Conservation (phyloP, 2,888 invertebrate genomes). For the Pachymerium ferrugineum region DNA sequence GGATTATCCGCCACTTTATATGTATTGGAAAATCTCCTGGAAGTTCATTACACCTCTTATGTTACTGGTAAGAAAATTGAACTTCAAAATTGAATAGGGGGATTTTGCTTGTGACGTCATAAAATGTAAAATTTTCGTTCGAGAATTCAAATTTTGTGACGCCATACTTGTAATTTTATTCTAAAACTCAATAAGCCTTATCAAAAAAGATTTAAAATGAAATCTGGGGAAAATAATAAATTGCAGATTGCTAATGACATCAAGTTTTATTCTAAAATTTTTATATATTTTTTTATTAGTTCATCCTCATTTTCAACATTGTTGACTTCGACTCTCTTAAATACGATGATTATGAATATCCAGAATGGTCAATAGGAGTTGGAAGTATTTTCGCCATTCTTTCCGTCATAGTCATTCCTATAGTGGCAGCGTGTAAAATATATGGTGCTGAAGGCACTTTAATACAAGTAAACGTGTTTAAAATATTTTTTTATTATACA, state of each 20-base stretch:
- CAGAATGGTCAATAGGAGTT: slow-evolving; percentile 62
- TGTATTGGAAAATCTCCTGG: slow-evolving; percentile 71
- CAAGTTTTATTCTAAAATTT: not conserved
- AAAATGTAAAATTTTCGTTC: too few relatives aligned
- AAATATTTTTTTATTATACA: too few relatives aligned
- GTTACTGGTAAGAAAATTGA: too few relatives aligned
- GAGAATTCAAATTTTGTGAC: too few relatives aligned
- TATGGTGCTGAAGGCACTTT: slow-evolving; percentile 31
- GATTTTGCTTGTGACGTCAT: too few relatives aligned
- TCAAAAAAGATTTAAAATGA: not conserved
- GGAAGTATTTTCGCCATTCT: slow-evolving; percentile 67
- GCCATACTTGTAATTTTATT: slow-evolving; percentile 59
- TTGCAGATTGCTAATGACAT: too few relatives aligned
- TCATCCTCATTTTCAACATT: slow-evolving; percentile 67
- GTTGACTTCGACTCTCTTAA: slow-evolving; percentile 58
- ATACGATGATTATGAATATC: slow-evolving; percentile 64
- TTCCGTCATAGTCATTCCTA: slow-evolving; percentile 64
- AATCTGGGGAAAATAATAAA: too few relatives aligned
- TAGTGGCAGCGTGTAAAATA: slow-evolving; percentile 55
- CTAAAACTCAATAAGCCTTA: too few relatives aligned
- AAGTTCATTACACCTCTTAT: slow-evolving; percentile 65
- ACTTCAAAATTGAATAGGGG: too few relatives aligned
- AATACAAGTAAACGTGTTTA: too few relatives aligned
- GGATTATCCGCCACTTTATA: slow-evolving; percentile 54
- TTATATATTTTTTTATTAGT: slow-evolving; percentile 52